phyloP scores from a whole-genome alignment of 2,113 vertebrate species.

The Lampris incognitus region DNA sequence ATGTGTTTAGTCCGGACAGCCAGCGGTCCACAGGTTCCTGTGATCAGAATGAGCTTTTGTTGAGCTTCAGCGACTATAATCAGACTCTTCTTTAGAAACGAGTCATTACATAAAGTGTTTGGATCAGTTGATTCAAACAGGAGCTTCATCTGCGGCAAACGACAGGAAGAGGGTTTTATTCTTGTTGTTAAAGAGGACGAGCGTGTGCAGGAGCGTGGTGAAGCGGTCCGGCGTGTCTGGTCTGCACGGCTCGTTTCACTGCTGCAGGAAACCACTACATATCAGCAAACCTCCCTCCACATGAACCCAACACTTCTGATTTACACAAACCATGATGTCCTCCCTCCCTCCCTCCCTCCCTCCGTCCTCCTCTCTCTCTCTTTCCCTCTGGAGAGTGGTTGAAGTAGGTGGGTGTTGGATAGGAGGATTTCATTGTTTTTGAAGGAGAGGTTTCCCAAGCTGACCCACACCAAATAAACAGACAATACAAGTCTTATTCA shows the following conservation, averaged over 20 bases:
- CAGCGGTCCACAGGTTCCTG: background rate
- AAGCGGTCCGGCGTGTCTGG: too few relatives aligned
- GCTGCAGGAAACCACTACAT: background rate
- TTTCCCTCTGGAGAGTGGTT: slow-evolving; percentile 15
- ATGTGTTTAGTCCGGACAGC: too few relatives aligned
- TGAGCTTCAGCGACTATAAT: background rate
- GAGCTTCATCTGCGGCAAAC: too few relatives aligned
- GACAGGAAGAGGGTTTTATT: too few relatives aligned
- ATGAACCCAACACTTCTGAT: slow-evolving; percentile 35
- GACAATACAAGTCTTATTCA: too few relatives aligned
- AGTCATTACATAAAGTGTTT: background rate
- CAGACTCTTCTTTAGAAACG: background rate
- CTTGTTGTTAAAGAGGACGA: too few relatives aligned
- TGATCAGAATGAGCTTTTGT: background rate
- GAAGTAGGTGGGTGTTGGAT: background rate
- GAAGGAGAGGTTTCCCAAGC: too few relatives aligned
- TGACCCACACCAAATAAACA: too few relatives aligned
- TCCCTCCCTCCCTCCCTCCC: background rate
- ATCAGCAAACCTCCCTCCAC: slow-evolving; percentile 28
- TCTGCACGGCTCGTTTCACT: too few relatives aligned
- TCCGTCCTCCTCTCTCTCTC: background rate
- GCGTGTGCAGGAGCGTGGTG: too few relatives aligned
- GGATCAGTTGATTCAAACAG: too few relatives aligned
- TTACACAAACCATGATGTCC: slow-evolving; percentile 11
- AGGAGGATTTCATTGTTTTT: too few relatives aligned